Conservation (phyloP, 2,797 vertebrate species). For the Protosalanx chinensis region DNA sequence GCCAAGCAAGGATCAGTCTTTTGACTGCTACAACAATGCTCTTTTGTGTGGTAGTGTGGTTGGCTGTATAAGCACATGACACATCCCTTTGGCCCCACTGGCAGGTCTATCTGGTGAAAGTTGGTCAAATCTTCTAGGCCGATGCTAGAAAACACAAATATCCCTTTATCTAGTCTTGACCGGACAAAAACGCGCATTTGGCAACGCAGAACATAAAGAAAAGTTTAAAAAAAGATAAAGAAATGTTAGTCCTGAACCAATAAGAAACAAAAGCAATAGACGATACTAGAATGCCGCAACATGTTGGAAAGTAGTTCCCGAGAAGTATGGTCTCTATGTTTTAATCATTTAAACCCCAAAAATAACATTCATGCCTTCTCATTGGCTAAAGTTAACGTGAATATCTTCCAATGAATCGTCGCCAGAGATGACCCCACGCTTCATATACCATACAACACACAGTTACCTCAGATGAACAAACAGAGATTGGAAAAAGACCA, state of each 20-base stretch:
- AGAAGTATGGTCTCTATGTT: slow-evolving; percentile 4
- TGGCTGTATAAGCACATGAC: slow-evolving; percentile 51
- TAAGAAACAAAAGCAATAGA: neutral
- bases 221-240: neutral
- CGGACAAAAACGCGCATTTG: slow-evolving; percentile 2
- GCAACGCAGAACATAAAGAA: slow-evolving; percentile 20
- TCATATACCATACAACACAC: slow-evolving; percentile 27
- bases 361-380: slow-evolving; percentile 15
- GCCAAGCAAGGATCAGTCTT: slow-evolving; percentile 34
- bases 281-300: neutral
- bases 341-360: slow-evolving; percentile 13
- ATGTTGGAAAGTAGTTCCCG: too few species aligned
- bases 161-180: slow-evolving; percentile 17
- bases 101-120: slow-evolving; percentile 29
- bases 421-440: slow-evolving; percentile 23
- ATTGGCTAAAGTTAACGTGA: slow-evolving; percentile 21
- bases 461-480: slow-evolving; percentile 36
- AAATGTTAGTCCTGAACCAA: neutral
- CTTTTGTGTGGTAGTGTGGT: slow-evolving; percentile 42
- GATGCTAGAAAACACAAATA: slow-evolving; percentile 19
- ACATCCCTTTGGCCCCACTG: slow-evolving; percentile 55
- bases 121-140: neutral
- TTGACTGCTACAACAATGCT: slow-evolving; percentile 26
- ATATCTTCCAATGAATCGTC: slow-evolving; percentile 7
- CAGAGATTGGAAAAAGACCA: slow-evolving; percentile 21